These are phyloP conservation scores for Pocillopora grandis DNA, from an alignment of 92 coral and sea anemone species.

Conservation along the genomic window DNA sequence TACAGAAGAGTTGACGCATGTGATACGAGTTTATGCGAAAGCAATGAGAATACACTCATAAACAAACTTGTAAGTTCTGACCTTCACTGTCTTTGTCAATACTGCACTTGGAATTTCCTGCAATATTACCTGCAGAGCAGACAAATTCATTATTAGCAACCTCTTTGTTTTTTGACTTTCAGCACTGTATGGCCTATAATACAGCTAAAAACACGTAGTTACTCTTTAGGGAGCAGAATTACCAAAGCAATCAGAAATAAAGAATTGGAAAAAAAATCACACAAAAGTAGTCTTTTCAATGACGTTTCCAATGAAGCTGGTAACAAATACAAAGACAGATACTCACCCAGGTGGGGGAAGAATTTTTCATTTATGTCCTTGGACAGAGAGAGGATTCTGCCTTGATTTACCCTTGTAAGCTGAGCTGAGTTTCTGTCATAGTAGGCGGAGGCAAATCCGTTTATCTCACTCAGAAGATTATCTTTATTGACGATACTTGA, in stretches of 20 bases:
- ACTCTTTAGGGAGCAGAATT: too few species aligned
- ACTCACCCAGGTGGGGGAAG: conserved; percentile 47
- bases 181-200: neutral
- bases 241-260: too few species aligned
- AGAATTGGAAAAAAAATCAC: too few species aligned
- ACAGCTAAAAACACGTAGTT: too few species aligned
- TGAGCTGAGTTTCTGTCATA: conserved; percentile 34
- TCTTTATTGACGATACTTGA: conserved; percentile 19
- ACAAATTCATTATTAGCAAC: neutral
- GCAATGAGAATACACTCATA: neutral
- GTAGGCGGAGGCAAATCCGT: conserved; percentile 42
- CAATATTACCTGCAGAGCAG: neutral
- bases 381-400: conserved; percentile 12
- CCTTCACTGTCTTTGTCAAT: conserved; percentile 14
- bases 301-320: neutral
- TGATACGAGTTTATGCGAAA: neutral
- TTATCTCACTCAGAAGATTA: conserved; percentile 28
- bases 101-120: conserved; percentile 13
- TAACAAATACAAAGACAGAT: neutral
- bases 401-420: conserved; percentile 39
- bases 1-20: neutral
- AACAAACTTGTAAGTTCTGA: neutral
- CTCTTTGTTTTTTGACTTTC: neutral
- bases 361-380: conserved; percentile 24
- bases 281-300: too few species aligned